Base-by-base conservation (phyloP, 2,797 vertebrate genomes). In the Sparus aurata region DNA sequence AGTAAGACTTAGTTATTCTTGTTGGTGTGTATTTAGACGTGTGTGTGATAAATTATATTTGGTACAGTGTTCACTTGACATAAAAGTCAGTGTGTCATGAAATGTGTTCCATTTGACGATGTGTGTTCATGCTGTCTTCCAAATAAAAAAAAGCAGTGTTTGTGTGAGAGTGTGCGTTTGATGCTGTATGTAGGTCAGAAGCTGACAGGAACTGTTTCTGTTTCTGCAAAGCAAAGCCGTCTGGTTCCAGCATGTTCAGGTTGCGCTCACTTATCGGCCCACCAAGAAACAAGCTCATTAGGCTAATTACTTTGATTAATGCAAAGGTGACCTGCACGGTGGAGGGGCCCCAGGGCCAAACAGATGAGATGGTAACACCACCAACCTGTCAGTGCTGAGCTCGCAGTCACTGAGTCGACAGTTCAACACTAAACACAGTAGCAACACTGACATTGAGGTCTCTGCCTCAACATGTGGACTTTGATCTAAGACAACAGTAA, bases 301-400 rank as follows among this genome's bases (percentile, higher is more conserved):
- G 79, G 71, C 77, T 90, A 91, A 92, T 92, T 90, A 90, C 84
- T 61, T 34, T 58, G 79, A 90, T 84, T 86, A 87, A 90, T 90
- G 74, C 79, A 72, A 85, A 85, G 85, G 82, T 89, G 89, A 90
- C 83, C 86, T 75, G 90, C 78, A 69, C 3, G 53, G 54, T 8
- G 13, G 67, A 61, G 64, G 62, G 68, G 50, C 72, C 85, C 80
- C 8, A 17, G 75, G 81, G 90, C 87, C 64, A 45, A 79, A 82
- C 91, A 92, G 91, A 91, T 92, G 91, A 91, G 84, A 75, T 11
- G 22, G 79, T 50, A 77, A 75, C 74, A 77, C 80, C 50, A 61
- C 43, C 89, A 84, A 89, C 87, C 82, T 88, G 85, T 85, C 75
- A 54, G 62, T 47, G 50, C 75, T 59, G 66, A 54, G 78, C 60